These are phyloP conservation scores for Rambutsinella grinnellia DNA, from an alignment of 2,888 invertebrate genomes.

Conservation along the genomic window DNA sequence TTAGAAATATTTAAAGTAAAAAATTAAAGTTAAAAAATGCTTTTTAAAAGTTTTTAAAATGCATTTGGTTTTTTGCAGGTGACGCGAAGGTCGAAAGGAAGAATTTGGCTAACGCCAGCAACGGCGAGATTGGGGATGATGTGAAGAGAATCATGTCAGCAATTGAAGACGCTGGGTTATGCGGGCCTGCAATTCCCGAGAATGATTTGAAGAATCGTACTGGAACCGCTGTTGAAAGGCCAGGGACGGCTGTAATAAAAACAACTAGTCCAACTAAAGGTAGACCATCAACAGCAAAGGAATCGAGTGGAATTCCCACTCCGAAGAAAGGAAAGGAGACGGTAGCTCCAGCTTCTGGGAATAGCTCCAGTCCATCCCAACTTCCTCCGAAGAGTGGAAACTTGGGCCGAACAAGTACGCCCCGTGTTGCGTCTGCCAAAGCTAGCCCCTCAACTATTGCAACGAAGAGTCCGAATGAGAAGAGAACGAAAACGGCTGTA, in stretches of 20 bases:
- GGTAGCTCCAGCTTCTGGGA: slow-evolving; percentile 40
- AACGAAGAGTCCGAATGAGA: slow-evolving; percentile 32
- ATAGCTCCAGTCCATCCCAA: slow-evolving; percentile 19
- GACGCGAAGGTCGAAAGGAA: slow-evolving; percentile 13
- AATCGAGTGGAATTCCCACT: slow-evolving; percentile 7
- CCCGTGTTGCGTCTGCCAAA: slow-evolving; percentile 45
- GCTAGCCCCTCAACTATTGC: slow-evolving; percentile 37
- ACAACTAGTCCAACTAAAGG: slow-evolving; percentile 13
- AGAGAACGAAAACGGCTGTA: slow-evolving; percentile 28
- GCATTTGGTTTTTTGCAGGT: too few relatives aligned
- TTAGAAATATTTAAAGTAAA: not conserved
- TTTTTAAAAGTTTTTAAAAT: too few relatives aligned
- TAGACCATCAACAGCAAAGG: slow-evolving; percentile 23
- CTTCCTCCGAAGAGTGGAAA: slow-evolving; percentile 44
- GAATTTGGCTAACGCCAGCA: too few relatives aligned
- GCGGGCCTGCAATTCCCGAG: slow-evolving; percentile 28
- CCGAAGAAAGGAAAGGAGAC: slow-evolving; percentile 3
- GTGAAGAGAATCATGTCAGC: slow-evolving; percentile 31
- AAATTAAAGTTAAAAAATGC: too few relatives aligned
- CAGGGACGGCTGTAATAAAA: slow-evolving; percentile 8
- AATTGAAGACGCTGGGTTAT: slow-evolving; percentile 39
- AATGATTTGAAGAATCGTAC: not conserved
- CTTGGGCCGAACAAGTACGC: slow-evolving; percentile 31
- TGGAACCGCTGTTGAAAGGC: slow-evolving; percentile 10
- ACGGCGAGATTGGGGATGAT: slow-evolving; percentile 36